Evolutionary conservation across 2,113 vertebrate genomes (phyloP), one percentile per base, ranked within the genome.

Genomic region (Pangasianodon hypophthalmus): DNA sequence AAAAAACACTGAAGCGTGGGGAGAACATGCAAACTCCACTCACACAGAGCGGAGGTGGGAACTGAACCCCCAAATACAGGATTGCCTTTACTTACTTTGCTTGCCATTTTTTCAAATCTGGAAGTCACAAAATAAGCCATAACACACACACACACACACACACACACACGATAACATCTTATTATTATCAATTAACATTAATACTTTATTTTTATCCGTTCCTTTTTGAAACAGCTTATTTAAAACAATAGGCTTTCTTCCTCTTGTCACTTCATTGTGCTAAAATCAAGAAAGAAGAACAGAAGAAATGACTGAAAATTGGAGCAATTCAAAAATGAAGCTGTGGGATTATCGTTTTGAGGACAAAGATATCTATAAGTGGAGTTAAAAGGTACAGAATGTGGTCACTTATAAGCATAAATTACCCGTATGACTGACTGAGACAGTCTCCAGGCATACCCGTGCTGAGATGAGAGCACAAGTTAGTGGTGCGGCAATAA

Each of bases 401-500:
- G 5, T 41, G 8, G 18, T 58, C 19, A 24, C 19, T 50, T 83
- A 16, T 41, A 58, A 83, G 18, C 52, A 82, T 5, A 32, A 83
- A 21, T 24, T 10, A 58, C 58, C 52, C 9, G 24, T 11, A 69
- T 0, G 18, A 37, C 8, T 67, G 58, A 67, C 44, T 1, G n/a
- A 82, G 32, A 52, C 41, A 4, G 10, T 82, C 32, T 83, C 29
- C 48, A 44, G 60, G 7, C 62, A 82, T 21, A 67, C n/a, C 18
- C 26, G 18, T 81, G 86, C 86, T 50, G 60, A 67, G 32, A 56
- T 29, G 48, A 54, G 21, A n/a, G 46, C 32, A 54, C 26, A 44
- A 67, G 48, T 69, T 71, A 83, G 87, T 44, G n/a, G 62, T 83
- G 79, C 60, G 32, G 60, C 7, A 83, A 46, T 71, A 82, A 88